phyloP scores from a whole-genome alignment of 2,113 vertebrate genomes.

The Peromyscus maniculatus region DNA sequence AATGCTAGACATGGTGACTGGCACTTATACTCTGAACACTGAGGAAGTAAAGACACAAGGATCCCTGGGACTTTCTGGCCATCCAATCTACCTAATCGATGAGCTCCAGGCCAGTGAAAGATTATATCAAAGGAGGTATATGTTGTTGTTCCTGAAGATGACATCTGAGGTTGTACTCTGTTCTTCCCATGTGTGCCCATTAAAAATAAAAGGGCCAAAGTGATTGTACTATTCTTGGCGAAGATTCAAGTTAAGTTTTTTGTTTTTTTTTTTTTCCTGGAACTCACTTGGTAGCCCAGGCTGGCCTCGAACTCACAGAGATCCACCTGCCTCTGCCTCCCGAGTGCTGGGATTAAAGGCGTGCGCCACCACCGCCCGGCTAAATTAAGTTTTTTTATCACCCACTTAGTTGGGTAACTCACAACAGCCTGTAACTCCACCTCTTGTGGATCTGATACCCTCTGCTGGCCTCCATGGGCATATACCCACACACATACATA shows the following conservation, averaged over 20 bases:
- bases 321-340: no score
- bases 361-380: no score
- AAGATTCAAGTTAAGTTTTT: neutral
- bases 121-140: neutral
- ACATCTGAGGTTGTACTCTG: neutral
- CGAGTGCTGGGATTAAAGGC: no score
- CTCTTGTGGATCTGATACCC: neutral
- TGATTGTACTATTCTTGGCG: neutral
- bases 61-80: neutral
- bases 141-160: neutral
- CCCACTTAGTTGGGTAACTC: neutral
- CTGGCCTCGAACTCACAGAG: no score
- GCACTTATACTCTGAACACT: neutral
- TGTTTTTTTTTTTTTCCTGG: neutral
- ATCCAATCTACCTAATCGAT: neutral
- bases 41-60: no score
- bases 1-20: no score
- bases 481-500: no score
- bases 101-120: neutral
- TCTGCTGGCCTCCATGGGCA: neutral
- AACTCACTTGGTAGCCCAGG: no score
- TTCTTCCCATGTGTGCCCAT: neutral
- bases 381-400: no score
- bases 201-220: neutral
- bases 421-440: neutral